Conservation (phyloP, 1,140 invertebrate species). For the Maconellicoccus hirsutus region DNA sequence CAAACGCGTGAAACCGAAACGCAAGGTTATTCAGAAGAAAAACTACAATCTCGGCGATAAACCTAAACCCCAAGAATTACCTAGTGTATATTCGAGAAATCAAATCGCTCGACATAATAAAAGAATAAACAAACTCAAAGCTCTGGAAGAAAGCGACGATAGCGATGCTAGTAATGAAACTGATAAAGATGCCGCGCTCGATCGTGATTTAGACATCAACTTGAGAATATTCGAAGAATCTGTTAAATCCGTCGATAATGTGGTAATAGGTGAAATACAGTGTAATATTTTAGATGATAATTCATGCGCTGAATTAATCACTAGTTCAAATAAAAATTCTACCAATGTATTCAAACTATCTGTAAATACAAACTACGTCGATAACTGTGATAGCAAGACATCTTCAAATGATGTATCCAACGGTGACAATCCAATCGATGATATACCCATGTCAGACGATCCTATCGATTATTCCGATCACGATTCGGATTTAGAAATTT, state of each 20-base stretch:
- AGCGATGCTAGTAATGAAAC: neutral
- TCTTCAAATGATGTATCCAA: neutral
- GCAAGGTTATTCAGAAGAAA: no score
- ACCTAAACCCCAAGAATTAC: neutral
- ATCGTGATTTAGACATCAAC: constrained; percentile 1
- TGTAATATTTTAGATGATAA: neutral
- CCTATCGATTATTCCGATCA: neutral
- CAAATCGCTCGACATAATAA: constrained; percentile 25
- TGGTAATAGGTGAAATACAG: constrained; percentile 5
- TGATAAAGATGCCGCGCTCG: neutral
- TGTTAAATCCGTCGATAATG: neutral
- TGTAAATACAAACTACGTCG: neutral
- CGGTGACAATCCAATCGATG: neutral
- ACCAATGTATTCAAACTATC: neutral
- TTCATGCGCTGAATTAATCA: neutral
- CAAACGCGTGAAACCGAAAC: no score
- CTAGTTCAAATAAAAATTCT: neutral
- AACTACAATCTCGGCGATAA: neutral
- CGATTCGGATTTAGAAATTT: constrained; percentile 16
- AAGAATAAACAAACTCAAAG: neutral
- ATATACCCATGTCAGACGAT: neutral
- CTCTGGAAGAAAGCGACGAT: neutral
- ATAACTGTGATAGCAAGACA: neutral
- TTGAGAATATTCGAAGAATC: neutral
- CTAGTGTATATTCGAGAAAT: neutral